These are phyloP conservation scores for Tryphoninae sp. DNA, from an alignment of 2,888 invertebrate genomes.

Conservation along the genomic window DNA sequence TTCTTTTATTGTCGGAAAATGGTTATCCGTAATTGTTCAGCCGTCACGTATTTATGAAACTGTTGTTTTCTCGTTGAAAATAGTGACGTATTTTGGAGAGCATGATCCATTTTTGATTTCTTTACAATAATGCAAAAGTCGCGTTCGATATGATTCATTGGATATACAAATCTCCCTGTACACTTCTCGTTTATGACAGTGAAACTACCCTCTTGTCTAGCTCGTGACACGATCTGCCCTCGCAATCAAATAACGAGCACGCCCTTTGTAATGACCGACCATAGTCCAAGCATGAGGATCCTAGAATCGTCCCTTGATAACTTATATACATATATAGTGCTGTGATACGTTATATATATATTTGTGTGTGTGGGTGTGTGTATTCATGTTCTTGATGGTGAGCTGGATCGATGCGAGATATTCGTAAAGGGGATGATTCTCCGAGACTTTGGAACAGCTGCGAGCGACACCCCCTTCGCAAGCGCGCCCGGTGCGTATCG, in stretches of 20 bases:
- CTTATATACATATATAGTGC: constrained; percentile 4
- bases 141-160: constrained; percentile 8
- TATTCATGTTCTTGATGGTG: constrained; percentile 43
- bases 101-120: background rate
- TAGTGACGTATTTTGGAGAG: background rate
- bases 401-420: constrained; percentile 52
- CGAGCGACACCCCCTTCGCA: constrained; percentile 74
- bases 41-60: too few relatives aligned
- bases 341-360: background rate
- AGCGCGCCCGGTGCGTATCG: constrained; percentile 61
- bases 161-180: constrained; percentile 7
- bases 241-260: constrained; percentile 77
- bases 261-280: constrained; percentile 75
- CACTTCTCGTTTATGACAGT: constrained; percentile 22
- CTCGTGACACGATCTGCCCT: constrained; percentile 68
- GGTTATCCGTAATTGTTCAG: too few relatives aligned
- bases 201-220: constrained; percentile 25
- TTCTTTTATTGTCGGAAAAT: too few relatives aligned
- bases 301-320: constrained; percentile 26
- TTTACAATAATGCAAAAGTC: background rate
- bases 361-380: background rate
- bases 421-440: constrained; percentile 61
- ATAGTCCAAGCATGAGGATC: constrained; percentile 45
- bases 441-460: constrained; percentile 75
- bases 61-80: background rate